Evolutionary conservation across 1,140 invertebrate genomes (phyloP), one percentile per base, ranked within the genome.

Genomic region (Eurosta solidaginis): DNA sequence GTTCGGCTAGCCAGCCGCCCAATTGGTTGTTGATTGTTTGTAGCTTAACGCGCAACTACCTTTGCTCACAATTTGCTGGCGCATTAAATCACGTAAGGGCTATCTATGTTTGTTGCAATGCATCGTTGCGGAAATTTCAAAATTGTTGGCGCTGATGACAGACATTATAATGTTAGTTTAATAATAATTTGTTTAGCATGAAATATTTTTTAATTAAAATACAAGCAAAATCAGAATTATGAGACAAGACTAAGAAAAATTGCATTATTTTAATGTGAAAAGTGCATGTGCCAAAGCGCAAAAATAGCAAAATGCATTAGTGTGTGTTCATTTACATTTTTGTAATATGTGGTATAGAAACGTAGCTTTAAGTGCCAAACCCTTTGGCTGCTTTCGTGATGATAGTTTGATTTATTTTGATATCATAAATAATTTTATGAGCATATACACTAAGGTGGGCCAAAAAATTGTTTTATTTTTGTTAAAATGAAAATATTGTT

Each of bases 161-260:
- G 14, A 40, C 36, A 68, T 40, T 40, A 40, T 20, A 40, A 68
- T 68, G 59, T 22, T 68, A 33, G 40, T 68, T 68, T 68, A 36
- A 68, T 68, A 68, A 40, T 40, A 68, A 68, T 68, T 12, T 42
- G 14, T 42, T 68, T 40, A 40, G 59, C 59, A 20, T 68, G 59
- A 68, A 40, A 68, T 68, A 68, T 68, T 68, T 5, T 63, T 68
- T 47, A 47, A 47, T 47, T 68, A 49, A 49, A 49, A 17, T 12
- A n/a, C 45, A 49, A 49, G 7, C 17, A 49, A 49, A 49, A 17
- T 17, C 10, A 49, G 14, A 49, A 49, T 33, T n/a, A 33, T 0
- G 14, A 36, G n/a, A 17, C 10, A 59, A 33, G 22, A 33, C 3
- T 1, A 59, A 59, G n/a, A n/a, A 49, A 59, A 59, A 59, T 27